Conservation (phyloP, 2,797 vertebrate species). For the Alca torda region DNA sequence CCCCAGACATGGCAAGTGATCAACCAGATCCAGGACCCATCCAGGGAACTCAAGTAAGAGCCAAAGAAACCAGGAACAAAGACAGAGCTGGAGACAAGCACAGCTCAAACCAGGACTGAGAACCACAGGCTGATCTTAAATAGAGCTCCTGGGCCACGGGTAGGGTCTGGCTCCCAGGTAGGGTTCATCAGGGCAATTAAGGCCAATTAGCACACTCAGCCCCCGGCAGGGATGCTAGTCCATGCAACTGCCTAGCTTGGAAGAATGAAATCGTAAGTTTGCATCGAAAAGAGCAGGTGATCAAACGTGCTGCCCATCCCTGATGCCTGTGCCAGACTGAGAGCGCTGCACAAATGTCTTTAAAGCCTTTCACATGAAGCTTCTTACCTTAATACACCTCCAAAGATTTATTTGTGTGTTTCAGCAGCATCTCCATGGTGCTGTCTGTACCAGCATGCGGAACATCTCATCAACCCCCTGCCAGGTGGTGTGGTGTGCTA, state of each 20-base stretch:
- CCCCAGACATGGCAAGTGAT: rapidly evolving
- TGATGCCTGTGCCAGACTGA: not conserved
- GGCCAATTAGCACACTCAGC: not conserved
- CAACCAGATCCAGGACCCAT: not conserved
- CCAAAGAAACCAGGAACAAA: not conserved
- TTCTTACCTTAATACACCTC: not conserved
- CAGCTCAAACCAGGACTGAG: rapidly evolving
- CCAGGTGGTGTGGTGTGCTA: not conserved
- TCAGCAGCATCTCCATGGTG: not conserved
- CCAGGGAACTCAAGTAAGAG: not conserved
- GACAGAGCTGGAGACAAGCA: rapidly evolving
- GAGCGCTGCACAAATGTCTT: rapidly evolving
- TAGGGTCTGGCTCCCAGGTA: not conserved
- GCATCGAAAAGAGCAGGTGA: not conserved
- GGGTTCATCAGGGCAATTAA: not conserved
- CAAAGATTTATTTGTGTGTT: not conserved
- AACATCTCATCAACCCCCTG: not conserved
- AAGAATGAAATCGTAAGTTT: not conserved
- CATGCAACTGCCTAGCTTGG: not conserved
- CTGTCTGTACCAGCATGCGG: not conserved
- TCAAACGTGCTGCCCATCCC: not conserved
- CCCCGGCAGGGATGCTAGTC: not conserved
- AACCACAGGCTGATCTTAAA: not conserved
- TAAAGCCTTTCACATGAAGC: not conserved
- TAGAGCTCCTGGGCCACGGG: not conserved